Base-by-base conservation (phyloP, 2,797 vertebrate species). In the Schizopygopsis pylzovi region DNA sequence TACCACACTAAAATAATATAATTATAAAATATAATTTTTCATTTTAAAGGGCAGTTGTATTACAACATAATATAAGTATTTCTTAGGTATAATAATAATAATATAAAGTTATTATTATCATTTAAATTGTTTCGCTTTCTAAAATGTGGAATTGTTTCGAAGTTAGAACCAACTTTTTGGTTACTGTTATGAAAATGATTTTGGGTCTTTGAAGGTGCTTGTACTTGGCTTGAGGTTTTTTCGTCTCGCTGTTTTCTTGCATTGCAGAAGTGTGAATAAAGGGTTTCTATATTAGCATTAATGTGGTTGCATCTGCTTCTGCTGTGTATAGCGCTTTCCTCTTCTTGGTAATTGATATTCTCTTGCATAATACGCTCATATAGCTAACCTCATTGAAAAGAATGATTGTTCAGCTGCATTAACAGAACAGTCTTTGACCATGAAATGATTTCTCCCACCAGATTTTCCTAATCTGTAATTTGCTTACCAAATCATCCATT, bases 381-480 rank as follows among this genome's bases (percentile, higher is more conserved):
- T 28, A 13, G n/a, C 25, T 28, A 45, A 37, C 45, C 25, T 37
- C 11, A 37, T 13, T 67, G 43, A 56, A 56, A 20, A 39, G 6
- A 56, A 7, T n/a, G 75, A n/a, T 67, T 67, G 43, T 79, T 61
- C 37, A 43, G 37, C 33, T 41, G 52, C 37, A 3, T 61, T n/a
- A 43, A 25, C 37, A 25, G n/a, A 56, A 71, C 59, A 20, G 13
- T 82, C 37, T 71, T 54, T 70, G n/a, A 82, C 54, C 39, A 61
- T 54, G 25, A 72, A 61, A 33, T 22, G 0, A 45, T 82, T 43
- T 33, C 43, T 41, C 43, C 65, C 15, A 45, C 7, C 67, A 82
- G 45, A 70, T 41, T 82, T 73, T 73, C 54, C 54, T 73, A 43
- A 73, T 61, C 70, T 8, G 13, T 47, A 47, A 82, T 82, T 45